Base-by-base conservation (phyloP, 2,888 invertebrate species). In the Ichneumoninae sp. region DNA sequence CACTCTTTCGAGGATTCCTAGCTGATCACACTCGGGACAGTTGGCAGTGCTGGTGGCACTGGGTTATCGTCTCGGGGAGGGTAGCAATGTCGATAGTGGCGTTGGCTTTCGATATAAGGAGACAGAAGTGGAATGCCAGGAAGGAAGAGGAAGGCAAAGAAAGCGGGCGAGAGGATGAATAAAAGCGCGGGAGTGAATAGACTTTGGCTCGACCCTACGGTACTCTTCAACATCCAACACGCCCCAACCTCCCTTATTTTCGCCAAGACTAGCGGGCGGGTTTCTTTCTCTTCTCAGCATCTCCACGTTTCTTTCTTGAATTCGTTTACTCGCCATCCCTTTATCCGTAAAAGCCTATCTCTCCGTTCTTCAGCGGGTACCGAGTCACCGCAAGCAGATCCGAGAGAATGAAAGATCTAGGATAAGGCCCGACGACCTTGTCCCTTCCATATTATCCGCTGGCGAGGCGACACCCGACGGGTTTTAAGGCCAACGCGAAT, bases 381-480 rank as follows among this genome's bases (percentile, higher is more conserved):
- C 54, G 22, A 52, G 76, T 71, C 47, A 82, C 86, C 82, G 79
- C 83, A 81, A 87, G 85, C 80, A 86, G 86, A 88, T 88, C 86
- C 85, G 76, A 78, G 87, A 87, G 88, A 88, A 87, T 85, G 87
- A 86, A 85, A 87, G 86, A 87, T 88, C 87, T 83, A 47, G 71
- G 87, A 88, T 88, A 87, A 87, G 83, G 77, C 65, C 74, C 82
- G 33, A 73, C 47, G 87, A 89, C 85, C 87, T 84, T 84, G 87
- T 83, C 79, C 83, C 69, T 57, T 33, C 36, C 47, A 22, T 40
- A 47, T 71, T 47, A 26, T 19, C 6, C 40, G 22, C 26, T 36
- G 22, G 8, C 33, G 22, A 36, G 13, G 75, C 54, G 44, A 44
- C 22, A 8, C 73, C 66, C 10, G 63, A 70, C 63, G 16, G 63